Evolutionary conservation across 1,140 invertebrate genomes (phyloP).

Genomic region (Ptiloglossa arizonensis): DNA sequence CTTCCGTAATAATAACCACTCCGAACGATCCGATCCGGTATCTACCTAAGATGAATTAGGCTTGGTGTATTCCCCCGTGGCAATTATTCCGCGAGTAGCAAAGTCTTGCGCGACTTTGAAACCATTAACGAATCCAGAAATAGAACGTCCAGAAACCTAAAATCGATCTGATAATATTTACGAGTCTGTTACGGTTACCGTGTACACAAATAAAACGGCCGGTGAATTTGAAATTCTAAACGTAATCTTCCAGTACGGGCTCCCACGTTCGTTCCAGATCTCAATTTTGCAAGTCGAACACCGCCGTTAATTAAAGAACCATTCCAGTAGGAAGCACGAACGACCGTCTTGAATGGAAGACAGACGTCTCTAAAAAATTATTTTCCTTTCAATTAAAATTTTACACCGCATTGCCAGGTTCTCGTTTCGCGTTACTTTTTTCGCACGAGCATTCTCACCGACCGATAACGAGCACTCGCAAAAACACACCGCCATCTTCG

Average conservation of each 20-base stretch:
- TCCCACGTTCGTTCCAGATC: constrained; percentile 23
- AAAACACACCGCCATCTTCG: no score
- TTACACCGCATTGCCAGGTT: neutral
- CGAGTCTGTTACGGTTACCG: no score
- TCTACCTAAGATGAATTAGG: no score
- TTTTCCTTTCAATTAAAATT: constrained; percentile 34
- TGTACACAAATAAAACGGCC: neutral
- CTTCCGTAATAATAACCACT: no score
- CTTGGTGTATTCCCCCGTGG: no score
- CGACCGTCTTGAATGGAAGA: constrained; percentile 1
- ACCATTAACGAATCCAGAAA: neutral
- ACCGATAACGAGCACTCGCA: no score
- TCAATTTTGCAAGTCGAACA: neutral
- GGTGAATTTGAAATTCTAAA: neutral
- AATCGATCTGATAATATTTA: neutral
- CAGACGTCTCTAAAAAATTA: constrained; percentile 11
- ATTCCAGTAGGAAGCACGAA: neutral
- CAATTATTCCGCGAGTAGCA: no score
- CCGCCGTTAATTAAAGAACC: constrained; percentile 5
- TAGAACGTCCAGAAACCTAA: neutral
- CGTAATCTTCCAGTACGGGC: neutral
- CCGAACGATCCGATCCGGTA: no score
- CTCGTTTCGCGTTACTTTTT: no score
- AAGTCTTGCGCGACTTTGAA: neutral
- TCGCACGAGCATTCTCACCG: neutral